These are phyloP conservation scores for Heliocidaris erythrogramma DNA, from an alignment of 35 echinoderm and acorn worm genomes.

Conservation along the genomic window DNA sequence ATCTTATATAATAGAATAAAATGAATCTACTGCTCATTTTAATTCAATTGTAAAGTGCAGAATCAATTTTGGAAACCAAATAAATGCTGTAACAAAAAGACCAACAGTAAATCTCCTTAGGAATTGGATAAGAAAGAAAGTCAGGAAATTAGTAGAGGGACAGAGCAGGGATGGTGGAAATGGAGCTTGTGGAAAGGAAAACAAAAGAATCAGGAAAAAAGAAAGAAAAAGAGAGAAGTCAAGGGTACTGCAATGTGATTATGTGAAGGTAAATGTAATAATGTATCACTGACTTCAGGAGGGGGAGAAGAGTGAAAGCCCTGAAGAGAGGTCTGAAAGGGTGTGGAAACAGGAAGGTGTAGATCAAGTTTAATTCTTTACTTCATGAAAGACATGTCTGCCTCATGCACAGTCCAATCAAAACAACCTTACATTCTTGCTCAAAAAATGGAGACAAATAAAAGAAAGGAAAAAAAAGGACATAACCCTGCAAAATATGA, in stretches of 20 bases:
- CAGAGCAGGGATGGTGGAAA: too few species aligned
- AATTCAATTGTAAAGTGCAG: too few species aligned
- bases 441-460: neutral
- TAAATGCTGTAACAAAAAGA: too few species aligned
- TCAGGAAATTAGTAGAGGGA: too few species aligned
- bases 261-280: neutral
- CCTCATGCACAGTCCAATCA: neutral
- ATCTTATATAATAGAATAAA: too few species aligned
- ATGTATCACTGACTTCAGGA: neutral
- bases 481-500: neutral
- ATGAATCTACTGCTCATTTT: too few species aligned
- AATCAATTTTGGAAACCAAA: too few species aligned
- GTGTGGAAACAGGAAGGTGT: conserved; percentile 8
- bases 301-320: neutral
- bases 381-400: neutral
- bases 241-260: neutral
- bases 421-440: neutral
- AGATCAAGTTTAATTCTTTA: neutral
- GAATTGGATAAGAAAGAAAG: too few species aligned
- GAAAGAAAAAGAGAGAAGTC: neutral
- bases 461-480: neutral
- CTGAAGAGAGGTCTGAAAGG: neutral
- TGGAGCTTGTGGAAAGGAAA: neutral
- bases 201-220: neutral
- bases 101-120: too few species aligned